Evolutionary conservation across 2,888 invertebrate species (phyloP).

Genomic region (Petrolisthes cinctipes): DNA sequence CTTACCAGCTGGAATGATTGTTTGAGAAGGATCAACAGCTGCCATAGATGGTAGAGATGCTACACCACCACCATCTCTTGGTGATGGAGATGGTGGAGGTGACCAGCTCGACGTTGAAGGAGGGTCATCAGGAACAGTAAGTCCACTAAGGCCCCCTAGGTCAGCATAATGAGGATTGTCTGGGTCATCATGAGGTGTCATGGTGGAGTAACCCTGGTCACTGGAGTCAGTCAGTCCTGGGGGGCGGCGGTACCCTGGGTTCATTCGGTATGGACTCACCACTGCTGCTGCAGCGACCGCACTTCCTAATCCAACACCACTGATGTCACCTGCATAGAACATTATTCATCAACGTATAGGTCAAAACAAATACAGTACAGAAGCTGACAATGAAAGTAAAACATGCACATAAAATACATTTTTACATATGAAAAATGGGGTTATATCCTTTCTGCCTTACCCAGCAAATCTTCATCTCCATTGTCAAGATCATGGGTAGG

Average conservation of each 20-base stretch:
- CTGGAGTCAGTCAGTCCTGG: conserved; percentile 79
- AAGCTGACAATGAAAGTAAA: background rate
- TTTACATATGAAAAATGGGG: no score
- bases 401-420: no score
- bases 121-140: conserved; percentile 27
- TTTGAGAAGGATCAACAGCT: conserved; percentile 32
- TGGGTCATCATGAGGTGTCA: conserved; percentile 92
- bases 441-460: background rate
- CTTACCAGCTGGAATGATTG: conserved; percentile 68
- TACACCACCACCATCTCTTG: conserved; percentile 25
- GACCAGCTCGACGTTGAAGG: conserved; percentile 49
- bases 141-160: conserved; percentile 44
- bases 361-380: background rate
- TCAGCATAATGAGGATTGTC: conserved; percentile 83
- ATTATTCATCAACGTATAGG: no score
- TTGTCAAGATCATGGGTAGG: conserved; percentile 51
- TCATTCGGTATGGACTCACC: conserved; percentile 88
- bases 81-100: conserved; percentile 43
- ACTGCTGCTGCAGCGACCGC: conserved; percentile 77
- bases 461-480: conserved; percentile 58
- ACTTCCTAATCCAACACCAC: conserved; percentile 71
- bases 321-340: conserved; percentile 16
- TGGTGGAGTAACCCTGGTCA: conserved; percentile 95
- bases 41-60: background rate
- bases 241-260: conserved; percentile 81